A percentile compares a stretch with the other conserved stretches of the same genome.
These are phyloP conservation scores for Sarcophilus harrisii DNA, from an alignment of 2,797 vertebrate genomes.

Conservation along the genomic window DNA sequence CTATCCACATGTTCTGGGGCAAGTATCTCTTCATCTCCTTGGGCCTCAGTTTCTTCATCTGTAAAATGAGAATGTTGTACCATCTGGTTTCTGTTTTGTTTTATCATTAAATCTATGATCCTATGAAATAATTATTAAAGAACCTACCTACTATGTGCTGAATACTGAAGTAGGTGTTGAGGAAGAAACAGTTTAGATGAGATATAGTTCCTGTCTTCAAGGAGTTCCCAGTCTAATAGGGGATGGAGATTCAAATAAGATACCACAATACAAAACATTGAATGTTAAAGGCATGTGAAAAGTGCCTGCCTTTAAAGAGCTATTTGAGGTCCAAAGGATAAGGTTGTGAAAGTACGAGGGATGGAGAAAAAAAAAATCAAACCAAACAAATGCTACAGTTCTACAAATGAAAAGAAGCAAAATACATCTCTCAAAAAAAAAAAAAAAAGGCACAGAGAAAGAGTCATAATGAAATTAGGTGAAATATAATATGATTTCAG, in stretches of 20 bases:
- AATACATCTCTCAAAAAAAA: background rate
- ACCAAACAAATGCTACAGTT: background rate
- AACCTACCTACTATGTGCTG: background rate
- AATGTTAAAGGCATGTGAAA: background rate
- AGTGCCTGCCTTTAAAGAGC: background rate
- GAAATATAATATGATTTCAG: constrained; percentile 43
- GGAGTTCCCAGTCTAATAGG: background rate
- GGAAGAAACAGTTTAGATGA: background rate
- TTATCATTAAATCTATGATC: background rate
- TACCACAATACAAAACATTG: background rate
- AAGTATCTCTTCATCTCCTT: background rate
- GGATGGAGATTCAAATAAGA: background rate
- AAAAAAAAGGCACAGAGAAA: constrained; percentile 10
- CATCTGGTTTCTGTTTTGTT: background rate
- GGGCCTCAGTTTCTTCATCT: background rate
- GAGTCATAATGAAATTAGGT: constrained; percentile 50
- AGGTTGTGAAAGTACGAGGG: background rate
- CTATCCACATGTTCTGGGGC: background rate
- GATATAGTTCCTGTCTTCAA: background rate
- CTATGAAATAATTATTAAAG: background rate
- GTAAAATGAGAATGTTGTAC: background rate
- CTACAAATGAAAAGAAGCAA: constrained; percentile 40
- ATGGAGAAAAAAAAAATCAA: background rate
- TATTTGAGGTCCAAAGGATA: background rate
- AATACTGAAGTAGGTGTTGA: background rate